Evolutionary conservation across 1,140 invertebrate genomes (phyloP).

Genomic region (Anastrepha ludens): DNA sequence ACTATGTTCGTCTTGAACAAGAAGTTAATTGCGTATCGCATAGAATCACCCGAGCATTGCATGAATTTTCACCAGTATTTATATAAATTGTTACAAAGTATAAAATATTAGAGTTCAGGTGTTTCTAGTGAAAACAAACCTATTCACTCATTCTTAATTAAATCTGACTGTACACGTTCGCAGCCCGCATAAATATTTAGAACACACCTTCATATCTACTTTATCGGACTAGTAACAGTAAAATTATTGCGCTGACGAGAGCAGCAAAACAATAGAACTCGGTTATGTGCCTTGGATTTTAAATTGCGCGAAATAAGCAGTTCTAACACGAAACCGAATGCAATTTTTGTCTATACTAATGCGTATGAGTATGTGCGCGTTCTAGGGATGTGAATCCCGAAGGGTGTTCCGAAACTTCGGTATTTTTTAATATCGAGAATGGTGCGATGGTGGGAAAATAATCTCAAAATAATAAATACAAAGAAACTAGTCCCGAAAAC

Average conservation of each 20-base stretch:
- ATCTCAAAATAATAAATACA: too few species aligned
- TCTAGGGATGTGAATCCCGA: not conserved
- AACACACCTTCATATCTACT: not conserved
- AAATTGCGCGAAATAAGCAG: slow-evolving; percentile 23
- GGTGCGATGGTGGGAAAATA: too few species aligned
- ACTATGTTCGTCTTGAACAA: too few species aligned
- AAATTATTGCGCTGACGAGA: slow-evolving; percentile 25
- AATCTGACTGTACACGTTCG: not conserved
- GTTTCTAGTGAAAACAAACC: too few species aligned
- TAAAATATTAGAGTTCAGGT: too few species aligned
- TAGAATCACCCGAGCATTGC: too few species aligned
- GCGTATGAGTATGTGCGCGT: not conserved
- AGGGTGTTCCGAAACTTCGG: too few species aligned
- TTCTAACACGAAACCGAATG: not conserved
- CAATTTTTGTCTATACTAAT: not conserved
- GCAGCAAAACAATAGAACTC: not conserved
- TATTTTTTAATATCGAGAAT: too few species aligned
- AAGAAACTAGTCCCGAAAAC: too few species aligned
- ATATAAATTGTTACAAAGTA: too few species aligned
- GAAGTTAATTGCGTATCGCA: too few species aligned
- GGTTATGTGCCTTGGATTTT: not conserved
- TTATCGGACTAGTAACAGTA: slow-evolving; percentile 26
- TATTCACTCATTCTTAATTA: not conserved
- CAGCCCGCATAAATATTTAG: not conserved
- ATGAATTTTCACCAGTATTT: too few species aligned